Evolutionary conservation across 2,888 invertebrate genomes (phyloP).

Genomic region (Chymomyza fuscimana): DNA sequence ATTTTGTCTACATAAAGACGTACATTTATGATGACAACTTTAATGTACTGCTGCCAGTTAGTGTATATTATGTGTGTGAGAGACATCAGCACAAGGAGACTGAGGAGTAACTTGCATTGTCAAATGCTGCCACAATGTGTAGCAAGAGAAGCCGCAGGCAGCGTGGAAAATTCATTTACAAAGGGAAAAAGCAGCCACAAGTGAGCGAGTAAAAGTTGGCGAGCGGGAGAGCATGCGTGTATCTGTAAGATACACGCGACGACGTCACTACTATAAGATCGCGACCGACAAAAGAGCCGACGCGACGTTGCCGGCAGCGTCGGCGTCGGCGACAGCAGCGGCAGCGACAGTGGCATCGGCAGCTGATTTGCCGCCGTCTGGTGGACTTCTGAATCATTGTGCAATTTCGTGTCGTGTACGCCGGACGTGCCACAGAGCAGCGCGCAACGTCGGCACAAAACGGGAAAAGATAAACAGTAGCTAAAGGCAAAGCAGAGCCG

Average conservation of each 20-base stretch:
- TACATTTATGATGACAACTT: no score
- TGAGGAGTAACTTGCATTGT: no score
- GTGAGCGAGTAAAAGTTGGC: constrained; percentile 21
- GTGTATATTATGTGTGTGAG: no score
- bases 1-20: no score
- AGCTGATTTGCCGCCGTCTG: constrained; percentile 28
- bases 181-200: not conserved
- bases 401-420: constrained; percentile 63
- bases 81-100: no score
- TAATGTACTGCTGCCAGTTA: no score
- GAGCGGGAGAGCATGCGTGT: constrained; percentile 12
- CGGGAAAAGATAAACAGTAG: constrained; percentile 1
- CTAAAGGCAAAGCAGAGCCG: constrained; percentile 21
- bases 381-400: constrained; percentile 61
- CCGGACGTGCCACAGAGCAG: constrained; percentile 52
- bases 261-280: constrained; percentile 10
- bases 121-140: no score
- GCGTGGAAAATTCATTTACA: not conserved
- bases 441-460: constrained; percentile 9
- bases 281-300: not conserved
- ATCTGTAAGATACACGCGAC: constrained; percentile 22
- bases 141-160: not conserved
- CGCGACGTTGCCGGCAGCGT: not conserved
- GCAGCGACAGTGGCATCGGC: constrained; percentile 30
- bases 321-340: constrained; percentile 13